These are phyloP conservation scores for Sardina pilchardus DNA, from an alignment of 2,113 vertebrate species.

Conservation along the genomic window DNA sequence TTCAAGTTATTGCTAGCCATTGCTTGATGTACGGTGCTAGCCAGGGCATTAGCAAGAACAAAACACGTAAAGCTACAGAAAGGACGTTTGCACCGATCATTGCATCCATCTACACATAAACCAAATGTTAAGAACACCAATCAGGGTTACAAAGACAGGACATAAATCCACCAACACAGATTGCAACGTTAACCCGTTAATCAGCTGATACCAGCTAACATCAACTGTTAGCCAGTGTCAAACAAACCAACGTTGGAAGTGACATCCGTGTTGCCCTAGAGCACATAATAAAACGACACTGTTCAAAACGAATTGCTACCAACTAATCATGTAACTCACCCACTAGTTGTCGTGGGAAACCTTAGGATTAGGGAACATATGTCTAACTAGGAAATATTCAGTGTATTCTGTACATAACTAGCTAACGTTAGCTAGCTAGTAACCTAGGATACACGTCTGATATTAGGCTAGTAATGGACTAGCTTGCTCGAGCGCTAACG, in stretches of 20 bases:
- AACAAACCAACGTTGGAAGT: neutral
- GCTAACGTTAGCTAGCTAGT: neutral
- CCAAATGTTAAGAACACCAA: neutral
- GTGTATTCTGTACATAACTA: neutral
- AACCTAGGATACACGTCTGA: conserved; percentile 2
- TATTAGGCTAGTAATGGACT: conserved; percentile 7
- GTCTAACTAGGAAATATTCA: neutral
- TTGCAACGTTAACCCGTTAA: neutral
- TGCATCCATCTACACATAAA: neutral
- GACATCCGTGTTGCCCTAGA: neutral
- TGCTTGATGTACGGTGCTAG: neutral
- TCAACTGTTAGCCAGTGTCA: neutral
- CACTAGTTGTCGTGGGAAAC: neutral
- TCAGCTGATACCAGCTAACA: conserved; percentile 3
- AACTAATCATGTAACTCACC: neutral
- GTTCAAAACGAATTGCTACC: neutral
- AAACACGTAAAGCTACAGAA: neutral
- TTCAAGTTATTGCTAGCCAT: neutral
- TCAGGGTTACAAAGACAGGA: neutral
- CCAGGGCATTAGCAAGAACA: neutral
- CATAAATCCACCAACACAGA: neutral
- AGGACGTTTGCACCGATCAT: too few species aligned
- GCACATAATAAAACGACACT: neutral
- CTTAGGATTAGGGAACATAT: neutral
- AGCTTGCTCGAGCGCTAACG: neutral